A percentile compares a stretch with the other conserved stretches of the same genome.
Evolutionary conservation across 92 coral and sea anemone species (phyloP).

Genomic region (Epizoanthus ramosus): DNA sequence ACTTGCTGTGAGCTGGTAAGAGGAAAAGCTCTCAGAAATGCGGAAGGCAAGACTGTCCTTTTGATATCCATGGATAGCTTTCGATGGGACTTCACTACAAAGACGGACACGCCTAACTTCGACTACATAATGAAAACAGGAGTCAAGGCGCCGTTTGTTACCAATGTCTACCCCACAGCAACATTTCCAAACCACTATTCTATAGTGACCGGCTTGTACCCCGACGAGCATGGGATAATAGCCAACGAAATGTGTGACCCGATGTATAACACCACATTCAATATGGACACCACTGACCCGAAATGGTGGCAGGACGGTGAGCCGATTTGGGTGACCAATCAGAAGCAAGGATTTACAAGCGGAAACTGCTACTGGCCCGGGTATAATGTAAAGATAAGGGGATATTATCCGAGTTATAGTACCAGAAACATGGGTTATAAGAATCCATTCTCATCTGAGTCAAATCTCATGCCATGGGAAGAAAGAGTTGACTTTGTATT

Average conservation of each 20-base stretch:
- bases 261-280: conserved; percentile 54
- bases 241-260: conserved; percentile 85
- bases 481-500: conserved; percentile 67
- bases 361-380: conserved; percentile 86
- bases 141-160: conserved; percentile 68
- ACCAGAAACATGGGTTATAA: conserved; percentile 44
- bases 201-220: conserved; percentile 82
- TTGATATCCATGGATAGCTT: conserved; percentile 75
- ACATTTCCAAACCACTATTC: conserved; percentile 79
- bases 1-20: too few relatives aligned
- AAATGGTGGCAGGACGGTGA: conserved; percentile 91
- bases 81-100: conserved; percentile 78
- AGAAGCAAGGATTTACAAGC: conserved; percentile 78
- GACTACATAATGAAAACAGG: conserved; percentile 66
- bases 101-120: conserved; percentile 70
- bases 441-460: conserved; percentile 51
- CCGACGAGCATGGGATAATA: conserved; percentile 85
- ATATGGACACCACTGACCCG: conserved; percentile 63
- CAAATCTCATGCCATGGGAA: conserved; percentile 56
- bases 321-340: conserved; percentile 87
- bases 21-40: too few relatives aligned
- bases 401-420: conserved; percentile 61
- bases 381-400: conserved; percentile 64
- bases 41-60: conserved; percentile 56
- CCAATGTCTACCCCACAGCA: conserved; percentile 79